Evolutionary conservation across 1,140 invertebrate genomes (phyloP).

Genomic region (Drosophila triauraria): DNA sequence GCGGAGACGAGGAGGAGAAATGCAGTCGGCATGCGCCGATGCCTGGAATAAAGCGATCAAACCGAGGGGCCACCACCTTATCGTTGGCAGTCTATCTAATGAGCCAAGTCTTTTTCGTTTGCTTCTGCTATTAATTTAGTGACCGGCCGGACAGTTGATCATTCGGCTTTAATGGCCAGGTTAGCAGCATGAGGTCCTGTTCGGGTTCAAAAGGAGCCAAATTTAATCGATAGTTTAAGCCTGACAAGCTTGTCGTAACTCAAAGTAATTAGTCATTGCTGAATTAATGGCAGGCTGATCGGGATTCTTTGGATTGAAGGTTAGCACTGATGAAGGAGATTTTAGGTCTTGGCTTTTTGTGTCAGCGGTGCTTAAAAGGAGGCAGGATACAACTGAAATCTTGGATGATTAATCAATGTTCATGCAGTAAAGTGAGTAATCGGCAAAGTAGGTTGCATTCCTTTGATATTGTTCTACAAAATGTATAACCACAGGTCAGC

Average conservation of each 20-base stretch:
- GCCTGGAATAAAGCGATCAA: conserved; percentile 62
- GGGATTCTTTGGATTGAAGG: background rate
- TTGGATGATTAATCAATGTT: conserved; percentile 17
- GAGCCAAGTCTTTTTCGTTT: conserved; percentile 35
- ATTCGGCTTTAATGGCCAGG: conserved; percentile 48
- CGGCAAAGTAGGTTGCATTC: too few species aligned
- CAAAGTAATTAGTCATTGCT: conserved; percentile 72
- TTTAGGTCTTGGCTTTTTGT: background rate
- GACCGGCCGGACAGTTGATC: conserved; percentile 51
- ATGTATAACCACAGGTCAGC: too few species aligned
- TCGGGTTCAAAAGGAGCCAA: conserved; percentile 5
- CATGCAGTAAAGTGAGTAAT: too few species aligned
- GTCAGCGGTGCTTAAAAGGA: background rate
- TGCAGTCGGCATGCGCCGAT: conserved; percentile 36
- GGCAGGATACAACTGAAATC: background rate
- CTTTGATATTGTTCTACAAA: too few species aligned
- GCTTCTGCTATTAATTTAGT: conserved; percentile 63
- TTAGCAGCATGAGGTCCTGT: conserved; percentile 63
- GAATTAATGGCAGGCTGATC: conserved; percentile 42
- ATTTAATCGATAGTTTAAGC: conserved; percentile 36
- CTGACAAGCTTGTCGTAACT: conserved; percentile 35
- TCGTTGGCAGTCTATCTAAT: conserved; percentile 55
- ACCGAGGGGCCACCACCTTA: conserved; percentile 11
- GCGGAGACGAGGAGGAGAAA: conserved; percentile 37
- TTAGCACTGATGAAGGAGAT: background rate